These are phyloP conservation scores for Gymnocypris eckloni DNA, from an alignment of 2,797 vertebrate genomes.

Conservation along the genomic window DNA sequence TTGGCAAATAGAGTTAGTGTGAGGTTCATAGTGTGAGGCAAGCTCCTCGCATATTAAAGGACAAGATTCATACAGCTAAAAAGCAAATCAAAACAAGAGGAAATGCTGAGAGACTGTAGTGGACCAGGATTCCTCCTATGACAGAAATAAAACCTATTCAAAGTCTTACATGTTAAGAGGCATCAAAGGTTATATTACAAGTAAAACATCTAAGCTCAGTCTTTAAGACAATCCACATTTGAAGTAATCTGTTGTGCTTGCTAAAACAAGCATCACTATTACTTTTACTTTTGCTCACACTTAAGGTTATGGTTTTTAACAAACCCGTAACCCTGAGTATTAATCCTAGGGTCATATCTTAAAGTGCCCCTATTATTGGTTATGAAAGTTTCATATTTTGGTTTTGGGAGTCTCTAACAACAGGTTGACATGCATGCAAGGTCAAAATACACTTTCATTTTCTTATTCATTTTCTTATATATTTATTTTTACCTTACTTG, in stretches of 20 bases:
- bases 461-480: no score
- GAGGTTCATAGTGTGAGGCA: conserved; percentile 61
- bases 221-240: not conserved
- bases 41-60: conserved; percentile 54
- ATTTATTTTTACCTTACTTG: no score
- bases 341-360: not conserved
- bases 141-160: not conserved
- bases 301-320: not conserved
- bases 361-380: no score
- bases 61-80: conserved; percentile 19
- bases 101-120: not conserved
- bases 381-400: no score
- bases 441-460: no score
- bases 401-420: no score
- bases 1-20: conserved; percentile 60
- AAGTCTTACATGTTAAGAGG: not conserved
- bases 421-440: no score
- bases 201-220: not conserved
- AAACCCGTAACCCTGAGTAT: not conserved
- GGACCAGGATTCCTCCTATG: not conserved
- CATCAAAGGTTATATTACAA: not conserved
- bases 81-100: conserved; percentile 23
- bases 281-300: not conserved
- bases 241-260: not conserved
- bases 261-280: not conserved